phyloP scores from a whole-genome alignment of 2,888 invertebrate species.

The Gastracanthus pulcherrimus region DNA sequence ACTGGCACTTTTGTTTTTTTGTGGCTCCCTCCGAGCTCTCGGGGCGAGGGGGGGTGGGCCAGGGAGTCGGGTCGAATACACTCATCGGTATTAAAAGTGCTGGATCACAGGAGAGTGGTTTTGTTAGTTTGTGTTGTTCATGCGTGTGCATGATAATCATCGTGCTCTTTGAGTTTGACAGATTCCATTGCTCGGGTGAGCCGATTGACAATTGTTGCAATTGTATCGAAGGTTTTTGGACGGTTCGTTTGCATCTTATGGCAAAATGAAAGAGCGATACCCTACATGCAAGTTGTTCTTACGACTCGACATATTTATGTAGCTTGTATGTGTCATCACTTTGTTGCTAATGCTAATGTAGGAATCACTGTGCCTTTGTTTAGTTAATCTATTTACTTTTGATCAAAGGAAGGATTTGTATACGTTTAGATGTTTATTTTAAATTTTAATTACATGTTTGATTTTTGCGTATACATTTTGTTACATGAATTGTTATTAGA shows the following conservation, averaged over 20 bases:
- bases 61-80: conserved; percentile 11
- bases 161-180: neutral
- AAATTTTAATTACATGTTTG: neutral
- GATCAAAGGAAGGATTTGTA: no score
- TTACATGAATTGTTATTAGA: no score
- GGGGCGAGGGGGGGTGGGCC: neutral
- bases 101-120: neutral
- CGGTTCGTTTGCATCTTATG: neutral
- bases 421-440: neutral
- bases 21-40: neutral
- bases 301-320: conserved; percentile 14
- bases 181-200: conserved; percentile 1
- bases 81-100: conserved; percentile 37
- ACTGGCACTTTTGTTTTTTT: conserved; percentile 4
- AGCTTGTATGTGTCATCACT: conserved; percentile 10
- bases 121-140: neutral
- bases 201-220: neutral
- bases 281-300: neutral
- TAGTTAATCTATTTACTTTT: neutral
- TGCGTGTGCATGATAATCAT: neutral
- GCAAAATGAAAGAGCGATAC: conserved; percentile 3
- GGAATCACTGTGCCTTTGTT: neutral
- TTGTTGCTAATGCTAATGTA: neutral
- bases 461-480: no score
- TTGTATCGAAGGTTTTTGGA: neutral